Percentiles rank a stretch among this genome's conserved stretches.
Evolutionary conservation across 2,113 vertebrate genomes (phyloP).

Genomic region (Forbesichthys agassizii): DNA sequence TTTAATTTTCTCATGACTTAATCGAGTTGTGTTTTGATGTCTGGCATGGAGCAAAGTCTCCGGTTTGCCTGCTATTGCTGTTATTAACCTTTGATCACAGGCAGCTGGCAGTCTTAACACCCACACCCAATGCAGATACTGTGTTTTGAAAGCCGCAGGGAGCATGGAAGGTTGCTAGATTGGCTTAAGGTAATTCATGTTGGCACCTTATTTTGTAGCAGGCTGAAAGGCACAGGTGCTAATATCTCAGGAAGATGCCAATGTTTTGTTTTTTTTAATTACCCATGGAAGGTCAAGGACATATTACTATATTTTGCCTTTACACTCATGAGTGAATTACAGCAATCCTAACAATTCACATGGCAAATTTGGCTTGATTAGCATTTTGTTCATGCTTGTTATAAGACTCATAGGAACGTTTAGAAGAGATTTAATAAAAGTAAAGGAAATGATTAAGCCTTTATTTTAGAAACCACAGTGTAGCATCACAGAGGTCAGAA

Average conservation of each 20-base stretch:
- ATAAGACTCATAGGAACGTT: no score
- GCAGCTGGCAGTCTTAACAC: neutral
- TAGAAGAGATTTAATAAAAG: no score
- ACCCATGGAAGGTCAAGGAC: no score
- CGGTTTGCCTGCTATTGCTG: conserved; percentile 17
- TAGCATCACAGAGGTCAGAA: no score
- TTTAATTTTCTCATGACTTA: conserved; percentile 2
- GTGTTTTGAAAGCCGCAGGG: neutral
- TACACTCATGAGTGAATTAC: no score
- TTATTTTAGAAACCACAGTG: no score
- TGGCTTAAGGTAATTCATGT: neutral
- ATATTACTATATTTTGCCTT: no score
- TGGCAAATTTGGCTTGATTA: no score
- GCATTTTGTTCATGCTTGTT: no score
- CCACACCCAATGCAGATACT: conserved; percentile 17
- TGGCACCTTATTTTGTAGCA: neutral
- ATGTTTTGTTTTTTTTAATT: neutral
- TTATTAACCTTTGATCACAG: conserved; percentile 22
- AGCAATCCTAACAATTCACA: no score
- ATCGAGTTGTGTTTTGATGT: conserved; percentile 25
- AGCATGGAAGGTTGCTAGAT: neutral
- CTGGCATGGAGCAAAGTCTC: conserved; percentile 29
- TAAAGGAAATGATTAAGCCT: no score
- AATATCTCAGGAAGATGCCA: neutral
- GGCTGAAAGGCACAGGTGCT: neutral